phyloP scores from a whole-genome alignment of 2,888 invertebrate species.

The Parapristionchus giblindavisi region DNA sequence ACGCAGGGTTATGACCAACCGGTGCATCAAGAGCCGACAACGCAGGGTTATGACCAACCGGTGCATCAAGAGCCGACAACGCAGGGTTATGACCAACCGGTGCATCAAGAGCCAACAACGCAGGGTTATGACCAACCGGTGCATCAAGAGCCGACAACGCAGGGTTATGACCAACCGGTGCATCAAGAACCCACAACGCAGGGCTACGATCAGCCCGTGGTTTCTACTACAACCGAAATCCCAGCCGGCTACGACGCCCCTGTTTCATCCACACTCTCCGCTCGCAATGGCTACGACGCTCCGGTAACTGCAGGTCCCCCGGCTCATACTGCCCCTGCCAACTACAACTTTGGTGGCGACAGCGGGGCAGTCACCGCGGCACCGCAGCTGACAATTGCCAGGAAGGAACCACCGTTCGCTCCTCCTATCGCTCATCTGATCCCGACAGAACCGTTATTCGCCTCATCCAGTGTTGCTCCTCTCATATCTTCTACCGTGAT shows the following conservation, averaged over 20 bases:
- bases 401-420: slow-evolving; percentile 33
- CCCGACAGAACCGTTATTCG: not conserved
- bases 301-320: not conserved
- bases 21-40: too few relatives aligned
- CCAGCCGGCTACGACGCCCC: slow-evolving; percentile 9
- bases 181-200: not conserved
- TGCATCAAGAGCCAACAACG: not conserved
- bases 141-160: not conserved
- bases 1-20: too few relatives aligned
- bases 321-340: not conserved
- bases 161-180: not conserved
- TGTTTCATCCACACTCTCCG: not conserved
- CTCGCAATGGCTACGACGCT: slow-evolving; percentile 2
- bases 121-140: not conserved
- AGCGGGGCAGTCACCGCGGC: not conserved
- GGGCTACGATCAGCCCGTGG: not conserved
- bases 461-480: not conserved
- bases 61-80: not conserved
- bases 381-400: slow-evolving; percentile 11
- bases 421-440: slow-evolving; percentile 3
- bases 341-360: not conserved
- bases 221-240: not conserved
- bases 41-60: too few relatives aligned
- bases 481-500: not conserved
- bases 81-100: slow-evolving; percentile 2